Percentiles rank a stretch among this genome's conserved stretches.
phyloP scores from a whole-genome alignment of 30 jellyfish, hydroid and myxozoan species.

The Aurelia sp. region DNA sequence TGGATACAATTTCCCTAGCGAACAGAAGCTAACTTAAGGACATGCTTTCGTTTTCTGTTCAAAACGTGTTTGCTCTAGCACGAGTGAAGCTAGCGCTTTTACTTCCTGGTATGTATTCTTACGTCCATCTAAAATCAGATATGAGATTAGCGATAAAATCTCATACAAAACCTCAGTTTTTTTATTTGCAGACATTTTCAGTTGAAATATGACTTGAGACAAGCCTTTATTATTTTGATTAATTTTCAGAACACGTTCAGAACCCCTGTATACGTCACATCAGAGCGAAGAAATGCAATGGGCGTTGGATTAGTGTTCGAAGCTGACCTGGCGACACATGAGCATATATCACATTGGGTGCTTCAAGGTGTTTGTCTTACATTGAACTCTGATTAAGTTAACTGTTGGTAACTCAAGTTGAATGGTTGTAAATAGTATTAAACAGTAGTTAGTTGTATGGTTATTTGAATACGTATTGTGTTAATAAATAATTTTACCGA shows the following conservation, averaged over 20 bases:
- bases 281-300: conserved; percentile 98
- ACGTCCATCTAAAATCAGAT: no score
- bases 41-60: no score
- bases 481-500: background rate
- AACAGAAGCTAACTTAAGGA: no score
- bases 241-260: conserved; percentile 83
- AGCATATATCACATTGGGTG: conserved; percentile 98
- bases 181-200: no score
- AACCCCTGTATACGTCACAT: conserved; percentile 97
- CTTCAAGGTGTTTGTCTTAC: conserved; percentile 96
- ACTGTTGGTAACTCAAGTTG: background rate
- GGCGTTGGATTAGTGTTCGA: conserved; percentile 98
- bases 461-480: background rate
- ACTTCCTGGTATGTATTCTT: no score
- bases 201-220: no score
- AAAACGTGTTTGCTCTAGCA: no score
- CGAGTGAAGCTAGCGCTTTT: no score
- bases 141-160: no score
- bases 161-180: no score
- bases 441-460: background rate
- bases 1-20: no score
- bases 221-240: background rate
- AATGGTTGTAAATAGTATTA: background rate
- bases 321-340: conserved; percentile 94
- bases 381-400: conserved; percentile 81